Evolutionary conservation across 2,797 vertebrate species (phyloP).

Genomic region (Crossoptilon crossoptilon): DNA sequence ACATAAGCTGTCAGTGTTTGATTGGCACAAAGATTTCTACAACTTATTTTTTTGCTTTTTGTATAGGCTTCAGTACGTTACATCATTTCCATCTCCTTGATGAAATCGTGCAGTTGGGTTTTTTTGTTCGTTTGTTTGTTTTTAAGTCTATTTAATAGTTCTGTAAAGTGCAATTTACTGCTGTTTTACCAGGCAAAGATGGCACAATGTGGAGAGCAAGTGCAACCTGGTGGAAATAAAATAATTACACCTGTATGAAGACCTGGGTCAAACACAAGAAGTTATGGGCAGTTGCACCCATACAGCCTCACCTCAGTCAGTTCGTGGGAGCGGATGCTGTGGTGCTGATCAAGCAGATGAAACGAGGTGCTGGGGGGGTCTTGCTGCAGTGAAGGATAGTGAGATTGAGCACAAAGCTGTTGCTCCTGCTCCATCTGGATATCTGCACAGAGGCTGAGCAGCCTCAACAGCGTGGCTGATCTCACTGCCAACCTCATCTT

Average conservation of each 20-base stretch:
- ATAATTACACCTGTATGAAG: neutral
- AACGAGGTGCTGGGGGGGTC: neutral
- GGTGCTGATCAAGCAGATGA: too few species aligned
- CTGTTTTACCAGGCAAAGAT: neutral
- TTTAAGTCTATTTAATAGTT: neutral
- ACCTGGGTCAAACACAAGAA: neutral
- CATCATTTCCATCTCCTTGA: neutral
- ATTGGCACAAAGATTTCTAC: conserved; percentile 1
- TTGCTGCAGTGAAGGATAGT: neutral
- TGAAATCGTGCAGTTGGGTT: neutral
- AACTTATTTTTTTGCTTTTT: neutral
- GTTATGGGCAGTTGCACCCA: too few species aligned
- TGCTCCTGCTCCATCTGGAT: neutral
- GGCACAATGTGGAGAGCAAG: too few species aligned
- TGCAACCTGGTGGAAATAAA: neutral
- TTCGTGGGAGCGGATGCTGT: too few species aligned
- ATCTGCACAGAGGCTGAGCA: neutral
- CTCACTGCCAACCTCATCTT: neutral
- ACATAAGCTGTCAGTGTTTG: neutral
- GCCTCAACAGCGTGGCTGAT: neutral
- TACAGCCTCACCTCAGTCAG: too few species aligned
- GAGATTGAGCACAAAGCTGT: too few species aligned
- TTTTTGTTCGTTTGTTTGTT: neutral
- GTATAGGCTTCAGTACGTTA: neutral
- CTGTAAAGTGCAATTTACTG: neutral